Evolutionary conservation across 2,797 vertebrate species (phyloP).

Genomic region (Miichthys miiuy): DNA sequence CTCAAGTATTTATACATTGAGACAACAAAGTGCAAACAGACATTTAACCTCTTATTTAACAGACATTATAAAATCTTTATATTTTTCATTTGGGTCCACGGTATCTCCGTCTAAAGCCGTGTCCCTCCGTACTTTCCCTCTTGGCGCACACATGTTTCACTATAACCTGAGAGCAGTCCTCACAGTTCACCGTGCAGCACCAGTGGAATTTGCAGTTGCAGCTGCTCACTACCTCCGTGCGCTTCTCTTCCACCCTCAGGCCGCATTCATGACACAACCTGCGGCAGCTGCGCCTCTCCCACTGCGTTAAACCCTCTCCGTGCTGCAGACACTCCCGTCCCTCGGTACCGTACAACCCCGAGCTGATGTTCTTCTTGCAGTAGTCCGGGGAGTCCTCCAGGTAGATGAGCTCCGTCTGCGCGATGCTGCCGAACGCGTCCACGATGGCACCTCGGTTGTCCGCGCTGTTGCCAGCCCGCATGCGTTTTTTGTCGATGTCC

Average conservation of each 20-base stretch:
- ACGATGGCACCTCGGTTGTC: conserved; percentile 88
- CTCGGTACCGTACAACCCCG: conserved; percentile 93
- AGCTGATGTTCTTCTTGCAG: conserved; percentile 89
- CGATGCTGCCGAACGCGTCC: conserved; percentile 86
- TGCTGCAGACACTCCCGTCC: conserved; percentile 93
- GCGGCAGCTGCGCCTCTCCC: conserved; percentile 92
- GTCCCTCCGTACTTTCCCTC: conserved; percentile 67
- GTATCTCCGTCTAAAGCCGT: conserved; percentile 71
- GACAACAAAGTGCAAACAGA: conserved; percentile 67
- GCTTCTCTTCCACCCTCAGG: conserved; percentile 89
- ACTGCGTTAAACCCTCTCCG: conserved; percentile 84
- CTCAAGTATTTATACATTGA: conserved; percentile 18
- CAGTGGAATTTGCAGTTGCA: conserved; percentile 99
- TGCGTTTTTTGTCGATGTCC: conserved; percentile 89
- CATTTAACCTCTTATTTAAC: conserved; percentile 5
- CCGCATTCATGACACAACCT: conserved; percentile 94
- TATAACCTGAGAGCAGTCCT: conserved; percentile 89
- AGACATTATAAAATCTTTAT: background rate
- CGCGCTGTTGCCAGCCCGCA: conserved; percentile 92
- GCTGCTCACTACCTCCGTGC: conserved; percentile 88
- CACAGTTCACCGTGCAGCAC: conserved; percentile 96
- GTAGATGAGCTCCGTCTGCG: conserved; percentile 90
- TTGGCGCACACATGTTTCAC: conserved; percentile 89
- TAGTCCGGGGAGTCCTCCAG: conserved; percentile 97
- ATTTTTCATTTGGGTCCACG: conserved; percentile 74